These are phyloP conservation scores for Hemibagrus guttatus DNA, from an alignment of 2,797 vertebrate species.

Conservation along the genomic window DNA sequence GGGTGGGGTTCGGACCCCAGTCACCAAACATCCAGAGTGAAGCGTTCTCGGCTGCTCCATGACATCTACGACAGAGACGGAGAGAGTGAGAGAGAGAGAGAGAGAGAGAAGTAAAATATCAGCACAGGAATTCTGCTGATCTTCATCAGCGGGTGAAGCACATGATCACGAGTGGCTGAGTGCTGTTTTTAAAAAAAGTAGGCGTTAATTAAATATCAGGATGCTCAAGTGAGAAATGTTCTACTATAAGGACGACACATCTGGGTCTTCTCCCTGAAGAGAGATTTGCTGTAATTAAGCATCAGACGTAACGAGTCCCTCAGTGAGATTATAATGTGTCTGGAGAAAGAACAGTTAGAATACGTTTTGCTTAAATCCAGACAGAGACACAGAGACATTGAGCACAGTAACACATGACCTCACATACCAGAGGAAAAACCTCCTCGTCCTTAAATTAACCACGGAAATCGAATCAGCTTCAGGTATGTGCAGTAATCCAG, in stretches of 20 bases:
- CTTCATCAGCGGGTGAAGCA: not conserved
- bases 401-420: not conserved
- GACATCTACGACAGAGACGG: conserved; percentile 73
- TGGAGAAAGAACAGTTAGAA: not conserved
- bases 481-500: not conserved
- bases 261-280: conserved; percentile 37
- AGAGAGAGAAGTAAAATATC: not conserved
- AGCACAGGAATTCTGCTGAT: not conserved
- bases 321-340: not conserved
- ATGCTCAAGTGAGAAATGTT: conserved; percentile 22
- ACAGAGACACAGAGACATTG: not conserved
- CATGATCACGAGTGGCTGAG: not conserved
- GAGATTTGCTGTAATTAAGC: conserved; percentile 40
- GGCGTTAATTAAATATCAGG: conserved; percentile 31
- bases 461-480: conserved; percentile 2
- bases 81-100: conserved; percentile 29
- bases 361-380: not conserved
- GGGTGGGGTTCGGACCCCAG: conserved; percentile 91
- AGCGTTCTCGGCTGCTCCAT: conserved; percentile 89
- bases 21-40: conserved; percentile 86
- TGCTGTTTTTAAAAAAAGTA: not conserved
- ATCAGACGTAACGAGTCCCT: not conserved
- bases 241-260: conserved; percentile 22
- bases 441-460: not conserved
- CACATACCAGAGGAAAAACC: not conserved